A percentile compares a stretch with the other conserved stretches of the same genome.
phyloP scores from a whole-genome alignment of 2,113 vertebrate species.

The Podarcis muralis region DNA sequence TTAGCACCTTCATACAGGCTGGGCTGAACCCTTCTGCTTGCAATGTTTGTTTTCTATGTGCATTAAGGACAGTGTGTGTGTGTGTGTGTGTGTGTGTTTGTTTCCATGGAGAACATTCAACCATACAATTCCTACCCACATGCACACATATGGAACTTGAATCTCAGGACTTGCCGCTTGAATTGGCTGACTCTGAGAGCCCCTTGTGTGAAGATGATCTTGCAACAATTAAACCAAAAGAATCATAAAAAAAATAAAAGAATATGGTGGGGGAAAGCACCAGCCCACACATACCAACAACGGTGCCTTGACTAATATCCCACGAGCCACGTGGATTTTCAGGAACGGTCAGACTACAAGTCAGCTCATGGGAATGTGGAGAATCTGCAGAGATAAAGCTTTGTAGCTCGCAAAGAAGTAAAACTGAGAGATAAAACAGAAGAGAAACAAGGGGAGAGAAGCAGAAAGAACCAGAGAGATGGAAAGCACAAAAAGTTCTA shows the following conservation, averaged over 20 bases:
- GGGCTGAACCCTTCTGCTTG: background rate
- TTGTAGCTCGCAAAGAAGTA: background rate
- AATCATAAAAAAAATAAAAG: too few species aligned
- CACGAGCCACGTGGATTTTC: background rate
- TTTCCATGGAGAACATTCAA: background rate
- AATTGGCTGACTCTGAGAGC: background rate
- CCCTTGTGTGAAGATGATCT: background rate
- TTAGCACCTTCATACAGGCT: background rate
- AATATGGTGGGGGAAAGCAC: too few species aligned
- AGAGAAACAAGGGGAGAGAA: background rate
- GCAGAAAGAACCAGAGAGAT: background rate
- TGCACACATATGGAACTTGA: background rate
- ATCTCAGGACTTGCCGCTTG: background rate
- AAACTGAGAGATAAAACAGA: constrained; percentile 1
- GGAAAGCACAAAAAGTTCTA: constrained; percentile 17
- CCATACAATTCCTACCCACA: too few species aligned
- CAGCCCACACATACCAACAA: background rate
- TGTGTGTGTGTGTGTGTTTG: background rate
- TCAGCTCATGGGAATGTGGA: background rate
- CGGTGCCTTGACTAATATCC: background rate
- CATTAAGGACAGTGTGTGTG: background rate
- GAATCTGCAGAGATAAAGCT: background rate
- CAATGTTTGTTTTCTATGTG: too few species aligned
- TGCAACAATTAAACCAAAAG: background rate
- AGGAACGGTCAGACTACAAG: background rate